Conservation (phyloP, 2,888 invertebrate species). For the Antheraea assamensis region DNA sequence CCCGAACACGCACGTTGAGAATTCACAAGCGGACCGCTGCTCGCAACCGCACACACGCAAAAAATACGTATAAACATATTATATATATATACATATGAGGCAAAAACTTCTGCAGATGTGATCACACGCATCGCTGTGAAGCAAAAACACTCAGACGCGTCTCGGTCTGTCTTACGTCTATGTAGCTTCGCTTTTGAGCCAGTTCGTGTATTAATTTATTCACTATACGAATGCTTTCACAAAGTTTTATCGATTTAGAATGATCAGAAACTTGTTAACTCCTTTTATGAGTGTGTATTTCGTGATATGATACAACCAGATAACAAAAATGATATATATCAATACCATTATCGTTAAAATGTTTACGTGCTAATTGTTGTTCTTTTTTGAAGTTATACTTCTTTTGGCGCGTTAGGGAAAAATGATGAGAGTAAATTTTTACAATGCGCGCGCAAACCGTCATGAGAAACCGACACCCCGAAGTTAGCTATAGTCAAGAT, state of each 20-base stretch:
- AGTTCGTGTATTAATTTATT: constrained; percentile 18
- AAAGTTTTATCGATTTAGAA: constrained; percentile 9
- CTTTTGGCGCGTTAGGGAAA: no score
- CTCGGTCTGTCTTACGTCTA: constrained; percentile 48
- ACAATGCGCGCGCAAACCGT: no score
- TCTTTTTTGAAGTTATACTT: no score
- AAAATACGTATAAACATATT: constrained; percentile 42
- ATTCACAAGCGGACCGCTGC: constrained; percentile 48
- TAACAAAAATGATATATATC: neutral
- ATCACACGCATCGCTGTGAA: constrained; percentile 63
- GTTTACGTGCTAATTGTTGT: neutral
- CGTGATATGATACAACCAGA: neutral
- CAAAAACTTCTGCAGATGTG: constrained; percentile 71
- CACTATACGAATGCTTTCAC: constrained; percentile 19
- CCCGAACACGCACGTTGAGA: constrained; percentile 51
- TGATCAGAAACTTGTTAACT: neutral
- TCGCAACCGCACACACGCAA: constrained; percentile 45
- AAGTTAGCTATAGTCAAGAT: no score
- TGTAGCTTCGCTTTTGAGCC: constrained; percentile 40
- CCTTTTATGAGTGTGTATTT: neutral
- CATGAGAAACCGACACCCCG: no score
- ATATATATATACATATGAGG: constrained; percentile 48
- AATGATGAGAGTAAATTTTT: no score
- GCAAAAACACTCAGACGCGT: constrained; percentile 60
- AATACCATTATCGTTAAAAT: neutral